Percentiles rank a stretch among this genome's conserved stretches.
Evolutionary conservation across 2,797 vertebrate genomes (phyloP).

Genomic region (Craterocephalus amniculus): DNA sequence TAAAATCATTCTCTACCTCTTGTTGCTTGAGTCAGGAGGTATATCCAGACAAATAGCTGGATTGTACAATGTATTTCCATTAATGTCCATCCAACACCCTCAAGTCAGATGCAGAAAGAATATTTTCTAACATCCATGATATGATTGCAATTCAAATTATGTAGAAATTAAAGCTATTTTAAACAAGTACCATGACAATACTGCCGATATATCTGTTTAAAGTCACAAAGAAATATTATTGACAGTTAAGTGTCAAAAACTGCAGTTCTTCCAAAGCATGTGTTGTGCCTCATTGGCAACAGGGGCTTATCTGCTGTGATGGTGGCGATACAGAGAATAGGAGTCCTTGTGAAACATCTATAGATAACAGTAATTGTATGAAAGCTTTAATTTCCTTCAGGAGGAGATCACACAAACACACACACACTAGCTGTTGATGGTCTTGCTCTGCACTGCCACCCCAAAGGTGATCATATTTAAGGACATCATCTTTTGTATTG

Average conservation of each 20-base stretch:
- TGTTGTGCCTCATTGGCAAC: slow-evolving; percentile 5
- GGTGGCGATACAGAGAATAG: slow-evolving; percentile 32
- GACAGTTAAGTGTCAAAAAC: slow-evolving; percentile 12
- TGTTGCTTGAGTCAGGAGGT: not conserved
- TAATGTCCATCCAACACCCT: not conserved
- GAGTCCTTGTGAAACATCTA: slow-evolving; percentile 40
- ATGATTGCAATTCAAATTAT: not conserved
- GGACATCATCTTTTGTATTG: slow-evolving; percentile 10
- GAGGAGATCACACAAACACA: slow-evolving; percentile 24
- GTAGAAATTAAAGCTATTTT: not conserved
- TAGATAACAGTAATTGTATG: slow-evolving; percentile 46
- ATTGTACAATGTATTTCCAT: not conserved
- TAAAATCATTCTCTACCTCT: not conserved
- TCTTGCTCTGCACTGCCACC: not conserved
- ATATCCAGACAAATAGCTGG: not conserved
- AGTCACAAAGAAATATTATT: not conserved
- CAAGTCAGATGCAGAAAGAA: not conserved
- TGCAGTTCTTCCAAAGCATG: not conserved
- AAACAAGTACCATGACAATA: not conserved
- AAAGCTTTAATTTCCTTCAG: slow-evolving; percentile 45
- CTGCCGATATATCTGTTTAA: not conserved
- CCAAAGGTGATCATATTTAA: slow-evolving; percentile 7
- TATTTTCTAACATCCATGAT: not conserved
- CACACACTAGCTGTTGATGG: not conserved
- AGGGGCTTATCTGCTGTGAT: slow-evolving; percentile 26